Evolutionary conservation across 2,797 vertebrate genomes (phyloP).

Genomic region (Spinus pinus): DNA sequence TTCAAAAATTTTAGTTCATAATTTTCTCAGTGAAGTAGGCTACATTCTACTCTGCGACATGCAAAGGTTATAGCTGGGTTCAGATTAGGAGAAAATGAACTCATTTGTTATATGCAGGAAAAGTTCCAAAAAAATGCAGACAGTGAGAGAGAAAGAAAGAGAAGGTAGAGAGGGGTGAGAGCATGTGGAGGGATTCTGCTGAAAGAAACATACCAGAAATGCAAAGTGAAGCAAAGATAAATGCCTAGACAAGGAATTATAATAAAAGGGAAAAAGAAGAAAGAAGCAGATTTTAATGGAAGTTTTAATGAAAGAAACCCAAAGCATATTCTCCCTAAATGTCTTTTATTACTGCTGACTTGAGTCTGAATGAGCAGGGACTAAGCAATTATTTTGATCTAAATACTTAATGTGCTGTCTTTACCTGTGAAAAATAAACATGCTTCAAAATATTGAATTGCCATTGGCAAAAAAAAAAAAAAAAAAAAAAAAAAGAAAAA

Average conservation of each 20-base stretch:
- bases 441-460: neutral
- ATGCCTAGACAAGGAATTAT: neutral
- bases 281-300: neutral
- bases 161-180: neutral
- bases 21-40: neutral
- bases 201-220: neutral
- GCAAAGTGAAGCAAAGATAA: neutral
- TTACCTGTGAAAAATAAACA: neutral
- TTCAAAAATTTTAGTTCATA: neutral
- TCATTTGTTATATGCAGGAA: neutral
- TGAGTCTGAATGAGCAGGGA: neutral
- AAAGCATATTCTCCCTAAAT: neutral
- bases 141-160: neutral
- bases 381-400: neutral
- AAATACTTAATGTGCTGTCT: neutral
- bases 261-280: neutral
- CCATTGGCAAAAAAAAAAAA: neutral
- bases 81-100: neutral
- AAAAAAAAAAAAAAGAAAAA: neutral
- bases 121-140: neutral
- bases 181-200: accelerated
- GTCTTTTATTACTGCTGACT: neutral
- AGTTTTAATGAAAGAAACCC: neutral
- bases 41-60: neutral
- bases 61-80: neutral